Evolutionary conservation across 2,888 invertebrate species (phyloP).

Genomic region (Drosophila falleni): DNA sequence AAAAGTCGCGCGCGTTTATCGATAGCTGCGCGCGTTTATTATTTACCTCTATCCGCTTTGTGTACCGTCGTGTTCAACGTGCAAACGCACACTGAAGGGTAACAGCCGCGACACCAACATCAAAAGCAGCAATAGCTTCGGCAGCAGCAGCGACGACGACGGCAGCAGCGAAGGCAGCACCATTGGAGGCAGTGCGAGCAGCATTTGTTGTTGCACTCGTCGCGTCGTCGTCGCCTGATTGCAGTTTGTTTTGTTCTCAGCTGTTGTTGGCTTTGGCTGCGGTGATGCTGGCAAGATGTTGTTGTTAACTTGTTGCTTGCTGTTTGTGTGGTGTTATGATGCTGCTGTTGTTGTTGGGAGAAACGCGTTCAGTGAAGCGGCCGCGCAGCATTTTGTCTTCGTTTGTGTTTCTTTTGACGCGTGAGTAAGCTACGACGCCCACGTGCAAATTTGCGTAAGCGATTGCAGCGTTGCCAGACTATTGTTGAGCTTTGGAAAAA

Average conservation of each 20-base stretch:
- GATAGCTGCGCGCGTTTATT: conserved; percentile 29
- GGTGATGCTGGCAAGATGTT: conserved; percentile 48
- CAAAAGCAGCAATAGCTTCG: conserved; percentile 41
- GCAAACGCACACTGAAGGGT: conserved; percentile 78
- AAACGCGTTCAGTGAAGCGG: conserved; percentile 67
- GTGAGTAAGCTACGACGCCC: conserved; percentile 81
- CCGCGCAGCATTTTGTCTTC: conserved; percentile 76
- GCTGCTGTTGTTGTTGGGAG: conserved; percentile 48
- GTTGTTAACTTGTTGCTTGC: conserved; percentile 55
- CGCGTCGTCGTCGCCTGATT: conserved; percentile 54
- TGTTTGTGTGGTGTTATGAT: conserved; percentile 45
- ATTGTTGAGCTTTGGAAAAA: conserved; percentile 14
- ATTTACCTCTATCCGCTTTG: conserved; percentile 38
- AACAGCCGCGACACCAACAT: conserved; percentile 45
- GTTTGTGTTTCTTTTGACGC: conserved; percentile 81
- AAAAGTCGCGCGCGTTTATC: conserved; percentile 40
- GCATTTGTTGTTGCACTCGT: conserved; percentile 53
- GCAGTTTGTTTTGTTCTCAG: conserved; percentile 80
- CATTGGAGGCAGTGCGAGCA: conserved; percentile 25
- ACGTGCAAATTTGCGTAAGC: conserved; percentile 81
- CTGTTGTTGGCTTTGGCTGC: conserved; percentile 56
- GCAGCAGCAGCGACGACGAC: conserved; percentile 20
- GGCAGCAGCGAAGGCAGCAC: conserved; percentile 23
- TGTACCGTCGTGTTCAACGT: conserved; percentile 80
- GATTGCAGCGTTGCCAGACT: conserved; percentile 64